A percentile compares a stretch with the other conserved stretches of the same genome.
Conservation (phyloP, 2,888 invertebrate species). For the Meteorus cinctellus region DNA sequence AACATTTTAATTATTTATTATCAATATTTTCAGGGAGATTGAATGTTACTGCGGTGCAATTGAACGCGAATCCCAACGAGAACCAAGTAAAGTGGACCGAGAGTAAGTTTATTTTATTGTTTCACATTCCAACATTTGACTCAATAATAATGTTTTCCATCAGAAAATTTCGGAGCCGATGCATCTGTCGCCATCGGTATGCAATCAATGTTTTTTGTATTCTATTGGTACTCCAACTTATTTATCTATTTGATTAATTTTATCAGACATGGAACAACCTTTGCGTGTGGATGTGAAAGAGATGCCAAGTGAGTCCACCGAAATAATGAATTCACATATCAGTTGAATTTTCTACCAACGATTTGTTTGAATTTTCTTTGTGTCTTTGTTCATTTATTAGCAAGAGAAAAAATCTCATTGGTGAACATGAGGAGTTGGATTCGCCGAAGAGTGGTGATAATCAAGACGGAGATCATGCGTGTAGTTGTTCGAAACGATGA, state of each 20-base stretch:
- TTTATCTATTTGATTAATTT: neutral
- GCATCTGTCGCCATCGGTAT: slow-evolving; percentile 28
- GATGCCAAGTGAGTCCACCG: slow-evolving; percentile 37
- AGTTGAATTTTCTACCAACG: neutral
- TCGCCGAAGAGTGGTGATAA: neutral
- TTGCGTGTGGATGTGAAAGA: slow-evolving; percentile 47
- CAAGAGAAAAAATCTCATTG: neutral
- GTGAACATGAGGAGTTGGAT: neutral
- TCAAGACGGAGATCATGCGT: neutral
- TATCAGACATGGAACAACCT: slow-evolving; percentile 12
- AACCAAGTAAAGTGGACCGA: slow-evolving; percentile 38
- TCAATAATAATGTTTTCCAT: neutral
- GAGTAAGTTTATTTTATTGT: slow-evolving; percentile 53
- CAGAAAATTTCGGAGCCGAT: slow-evolving; percentile 14
- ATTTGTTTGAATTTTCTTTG: neutral
- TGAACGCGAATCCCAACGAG: slow-evolving; percentile 37
- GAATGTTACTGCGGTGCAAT: slow-evolving; percentile 49
- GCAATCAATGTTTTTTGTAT: neutral
- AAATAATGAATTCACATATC: neutral
- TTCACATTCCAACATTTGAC: neutral
- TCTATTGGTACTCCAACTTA: neutral
- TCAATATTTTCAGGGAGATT: slow-evolving; percentile 34
- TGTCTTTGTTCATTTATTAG: neutral
- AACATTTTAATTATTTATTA: too few species aligned
- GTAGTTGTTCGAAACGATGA: neutral